Base-by-base conservation (phyloP, 2,888 invertebrate species). In the Drosophila barbarae region DNA sequence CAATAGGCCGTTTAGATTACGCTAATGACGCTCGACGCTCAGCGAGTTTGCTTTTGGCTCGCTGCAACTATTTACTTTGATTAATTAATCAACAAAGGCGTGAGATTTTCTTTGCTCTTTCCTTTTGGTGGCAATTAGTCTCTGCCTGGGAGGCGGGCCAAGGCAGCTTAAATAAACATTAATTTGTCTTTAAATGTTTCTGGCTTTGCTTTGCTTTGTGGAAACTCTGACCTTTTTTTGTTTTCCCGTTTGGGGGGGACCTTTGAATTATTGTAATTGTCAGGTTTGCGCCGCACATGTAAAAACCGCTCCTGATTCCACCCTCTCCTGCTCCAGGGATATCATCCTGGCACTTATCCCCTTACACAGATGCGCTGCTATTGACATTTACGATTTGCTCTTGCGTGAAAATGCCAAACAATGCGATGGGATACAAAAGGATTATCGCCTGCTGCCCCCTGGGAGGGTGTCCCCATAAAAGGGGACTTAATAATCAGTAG, bases 341-440 rank as follows among this genome's bases (percentile, higher is more conserved):
- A 15, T 39, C 21, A 15, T 39, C 21, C 36, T 12, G 15, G 12
- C 6, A 13, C 66, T 21, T 26, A 42, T 32, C 57, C 36, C 50
- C 36, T 35, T 26, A 18, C 49, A 21, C 39, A 41, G 51, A 42
- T 46, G 26, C 54, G 41, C 84, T 87, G 87, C 77, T 86, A 86
- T 87, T 87, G 87, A 87, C 87, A 86, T 85, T 79, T 79, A 66
- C 77, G 83, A 86, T 84, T 82, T 79, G 77, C 65, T 79, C 78
- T 84, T 76, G 85, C 78, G 80, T 78, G 77, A 84, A 82, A 84
- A 75, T 75, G 79, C 68, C 83, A 53, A 69, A 56, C 71, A 68
- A 81, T 58, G 56, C 61, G 63, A 60, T 55, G 54, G 67, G 53
- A 38, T 73, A 79, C 77, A 85, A 87, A 86, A 78, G 87, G 87